phyloP scores from a whole-genome alignment of 2,888 invertebrate species.

The Lasioglossum lativentre region DNA sequence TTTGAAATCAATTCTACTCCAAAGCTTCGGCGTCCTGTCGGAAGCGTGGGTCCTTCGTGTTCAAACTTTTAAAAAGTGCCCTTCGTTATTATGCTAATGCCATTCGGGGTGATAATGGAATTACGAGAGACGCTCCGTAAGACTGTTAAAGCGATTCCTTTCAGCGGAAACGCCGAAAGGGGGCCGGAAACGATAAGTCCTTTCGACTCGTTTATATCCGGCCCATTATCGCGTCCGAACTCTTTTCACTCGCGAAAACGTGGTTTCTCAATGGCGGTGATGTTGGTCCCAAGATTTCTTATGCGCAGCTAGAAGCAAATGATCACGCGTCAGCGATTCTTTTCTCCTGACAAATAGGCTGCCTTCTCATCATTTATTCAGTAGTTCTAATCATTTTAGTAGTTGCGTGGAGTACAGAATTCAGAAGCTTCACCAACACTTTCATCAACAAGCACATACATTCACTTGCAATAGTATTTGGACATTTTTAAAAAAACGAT shows the following conservation, averaged over 20 bases:
- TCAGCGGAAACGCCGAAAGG: slow-evolving; percentile 58
- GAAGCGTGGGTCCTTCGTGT: slow-evolving; percentile 37
- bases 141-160: slow-evolving; percentile 60
- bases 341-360: not conserved
- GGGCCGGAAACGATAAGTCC: slow-evolving; percentile 63
- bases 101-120: slow-evolving; percentile 77
- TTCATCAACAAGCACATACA: too few species aligned
- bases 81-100: slow-evolving; percentile 77
- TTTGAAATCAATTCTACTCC: slow-evolving; percentile 58
- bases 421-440: too few species aligned
- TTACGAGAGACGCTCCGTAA: slow-evolving; percentile 71
- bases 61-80: slow-evolving; percentile 63
- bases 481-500: not conserved
- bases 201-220: slow-evolving; percentile 52
- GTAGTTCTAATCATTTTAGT: not conserved
- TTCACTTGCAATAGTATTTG: not conserved
- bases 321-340: slow-evolving; percentile 10
- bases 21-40: slow-evolving; percentile 39
- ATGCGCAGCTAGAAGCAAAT: not conserved
- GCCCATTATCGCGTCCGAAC: slow-evolving; percentile 50
- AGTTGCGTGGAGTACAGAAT: too few species aligned
- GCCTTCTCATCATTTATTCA: not conserved
- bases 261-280: slow-evolving; percentile 1
- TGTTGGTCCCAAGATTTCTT: not conserved
- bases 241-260: slow-evolving; percentile 44